Evolutionary conservation across 2,888 invertebrate species (phyloP), one percentile per base, ranked within the genome.

Genomic region (Andrena bicolor): DNA sequence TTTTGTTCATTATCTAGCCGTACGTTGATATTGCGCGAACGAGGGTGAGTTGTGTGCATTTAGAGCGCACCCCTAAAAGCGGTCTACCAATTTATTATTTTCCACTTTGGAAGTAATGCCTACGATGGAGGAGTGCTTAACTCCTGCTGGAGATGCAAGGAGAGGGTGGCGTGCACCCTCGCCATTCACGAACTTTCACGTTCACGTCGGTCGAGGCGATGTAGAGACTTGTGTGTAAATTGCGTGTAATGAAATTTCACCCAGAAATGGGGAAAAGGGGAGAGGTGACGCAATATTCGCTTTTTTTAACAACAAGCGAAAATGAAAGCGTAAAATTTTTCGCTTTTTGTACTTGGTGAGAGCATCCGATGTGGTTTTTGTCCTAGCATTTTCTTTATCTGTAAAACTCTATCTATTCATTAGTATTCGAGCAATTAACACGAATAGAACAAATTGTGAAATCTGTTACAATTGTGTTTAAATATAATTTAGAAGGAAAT

Each of bases 171-270:
- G 63, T 58, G 73, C 68, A 48, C 41, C 49, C 51, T 70, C 41
- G 74, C 28, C 32, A 56, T 71, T 68, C 71, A 51, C 28, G 10
- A 85, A 82, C 85, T 82, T 82, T 58, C 51, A 35, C 56, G 64
- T 80, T 80, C 73, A 77, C 77, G 53, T 73, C 63, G 61, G 23
- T 20, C 32, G 56, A 28, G 20, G 10, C 51, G 70, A 73, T 76
- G 73, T 63, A 71, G 60, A 70, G 72, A 75, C 71, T 68, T 77
- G 66, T 56, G 68, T 70, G 74, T 56, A 83, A 82, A 86, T 83
- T 76, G 80, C 76, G 51, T 48, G 74, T 80, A 79, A 83, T 86
- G 76, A 73, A 86, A 86, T 86, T 83, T 75, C 65, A 23, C 58
- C n/a, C 60, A 56, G 69, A 60, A 76, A 58, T 58, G 58, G 56